These are phyloP conservation scores for Rutilus rutilus DNA, from an alignment of 2,113 vertebrate species.

Conservation along the genomic window DNA sequence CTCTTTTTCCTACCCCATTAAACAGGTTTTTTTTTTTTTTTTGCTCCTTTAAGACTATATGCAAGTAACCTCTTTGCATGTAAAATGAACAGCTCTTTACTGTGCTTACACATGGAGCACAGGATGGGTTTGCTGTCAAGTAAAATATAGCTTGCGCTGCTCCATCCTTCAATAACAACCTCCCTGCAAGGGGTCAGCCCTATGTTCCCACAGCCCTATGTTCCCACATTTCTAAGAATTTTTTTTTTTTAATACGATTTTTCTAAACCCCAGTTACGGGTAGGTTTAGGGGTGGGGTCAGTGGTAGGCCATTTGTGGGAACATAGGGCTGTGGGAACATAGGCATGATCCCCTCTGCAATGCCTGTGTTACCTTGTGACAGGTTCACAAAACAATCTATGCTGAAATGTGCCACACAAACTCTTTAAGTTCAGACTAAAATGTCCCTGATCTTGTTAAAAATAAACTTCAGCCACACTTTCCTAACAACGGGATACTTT, in stretches of 20 bases:
- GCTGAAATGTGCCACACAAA: slow-evolving; percentile 5
- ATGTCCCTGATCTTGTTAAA: background rate
- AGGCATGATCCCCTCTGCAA: too few relatives aligned
- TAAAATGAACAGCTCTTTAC: background rate
- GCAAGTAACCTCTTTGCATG: background rate
- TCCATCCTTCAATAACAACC: background rate
- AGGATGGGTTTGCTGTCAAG: background rate
- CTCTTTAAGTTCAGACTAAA: background rate
- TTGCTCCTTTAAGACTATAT: background rate
- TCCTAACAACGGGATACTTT: background rate
- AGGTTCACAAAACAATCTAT: background rate
- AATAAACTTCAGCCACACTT: background rate
- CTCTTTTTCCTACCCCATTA: background rate
- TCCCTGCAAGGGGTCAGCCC: too few relatives aligned
- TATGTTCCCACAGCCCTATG: too few relatives aligned
- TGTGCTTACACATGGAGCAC: background rate
- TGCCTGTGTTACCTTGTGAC: background rate
- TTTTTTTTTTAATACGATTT: too few relatives aligned
- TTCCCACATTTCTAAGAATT: too few relatives aligned
- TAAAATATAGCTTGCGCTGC: background rate
- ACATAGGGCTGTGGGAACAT: too few relatives aligned
- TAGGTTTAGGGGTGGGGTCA: too few relatives aligned
- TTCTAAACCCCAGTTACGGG: too few relatives aligned
- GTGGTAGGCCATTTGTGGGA: too few relatives aligned
- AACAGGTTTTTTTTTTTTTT: background rate